phyloP scores from a whole-genome alignment of 2,888 invertebrate species.

The Spodoptera littoralis region DNA sequence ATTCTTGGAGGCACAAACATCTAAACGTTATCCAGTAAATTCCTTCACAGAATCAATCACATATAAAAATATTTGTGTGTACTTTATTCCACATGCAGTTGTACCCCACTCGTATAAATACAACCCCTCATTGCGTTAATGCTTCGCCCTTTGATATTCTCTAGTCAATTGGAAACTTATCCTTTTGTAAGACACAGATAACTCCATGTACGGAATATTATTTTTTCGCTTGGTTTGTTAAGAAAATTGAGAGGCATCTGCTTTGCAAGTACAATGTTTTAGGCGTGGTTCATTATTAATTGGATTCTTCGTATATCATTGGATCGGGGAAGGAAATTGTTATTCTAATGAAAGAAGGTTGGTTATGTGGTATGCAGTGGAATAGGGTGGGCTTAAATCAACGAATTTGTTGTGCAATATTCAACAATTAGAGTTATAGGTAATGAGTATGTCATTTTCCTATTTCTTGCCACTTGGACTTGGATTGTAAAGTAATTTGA shows the following conservation, averaged over 20 bases:
- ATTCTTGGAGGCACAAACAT: not conserved
- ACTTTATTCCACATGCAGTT: constrained; percentile 41
- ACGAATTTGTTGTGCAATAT: not conserved
- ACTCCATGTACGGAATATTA: constrained; percentile 74
- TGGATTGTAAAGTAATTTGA: too few species aligned
- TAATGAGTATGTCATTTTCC: too few species aligned
- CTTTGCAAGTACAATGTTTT: constrained; percentile 65
- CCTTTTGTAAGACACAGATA: constrained; percentile 81
- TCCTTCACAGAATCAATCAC: constrained; percentile 6
- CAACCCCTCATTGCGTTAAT: constrained; percentile 73
- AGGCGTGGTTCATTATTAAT: constrained; percentile 35
- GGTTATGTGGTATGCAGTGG: not conserved
- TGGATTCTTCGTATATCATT: constrained; percentile 28
- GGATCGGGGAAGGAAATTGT: constrained; percentile 27
- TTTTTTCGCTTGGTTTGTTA: constrained; percentile 82
- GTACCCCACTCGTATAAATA: constrained; percentile 57
- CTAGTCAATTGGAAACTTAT: constrained; percentile 83
- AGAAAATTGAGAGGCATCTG: constrained; percentile 81
- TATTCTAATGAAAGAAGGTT: constrained; percentile 33
- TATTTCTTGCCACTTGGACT: too few species aligned
- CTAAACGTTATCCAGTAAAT: constrained; percentile 4
- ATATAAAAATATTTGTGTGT: constrained; percentile 24
- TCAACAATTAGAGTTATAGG: not conserved
- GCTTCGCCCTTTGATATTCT: constrained; percentile 77
- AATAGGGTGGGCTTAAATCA: not conserved